Evolutionary conservation across 2,888 invertebrate genomes (phyloP).

Genomic region (Exephanes ischioxanthus): DNA sequence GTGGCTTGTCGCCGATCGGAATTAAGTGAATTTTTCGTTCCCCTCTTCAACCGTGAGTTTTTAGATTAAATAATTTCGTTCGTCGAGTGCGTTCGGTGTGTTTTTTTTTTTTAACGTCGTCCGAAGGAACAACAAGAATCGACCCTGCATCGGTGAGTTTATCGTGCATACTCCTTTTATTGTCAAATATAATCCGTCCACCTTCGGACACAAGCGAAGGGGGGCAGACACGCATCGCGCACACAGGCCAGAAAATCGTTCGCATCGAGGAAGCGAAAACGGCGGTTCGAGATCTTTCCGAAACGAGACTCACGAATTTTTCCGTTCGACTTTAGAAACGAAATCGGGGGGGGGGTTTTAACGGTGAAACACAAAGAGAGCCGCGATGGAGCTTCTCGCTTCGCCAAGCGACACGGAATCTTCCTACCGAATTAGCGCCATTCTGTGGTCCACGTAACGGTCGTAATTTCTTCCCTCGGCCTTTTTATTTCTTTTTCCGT

Average conservation of each 20-base stretch:
- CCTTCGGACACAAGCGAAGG: neutral
- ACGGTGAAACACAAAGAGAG: slow-evolving; percentile 44
- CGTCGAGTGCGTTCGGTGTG: neutral
- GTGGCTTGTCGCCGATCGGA: slow-evolving; percentile 32
- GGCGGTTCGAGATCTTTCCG: neutral
- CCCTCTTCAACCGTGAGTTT: neutral
- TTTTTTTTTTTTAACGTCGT: neutral
- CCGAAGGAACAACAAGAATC: neutral
- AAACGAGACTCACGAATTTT: neutral
- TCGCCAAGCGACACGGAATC: slow-evolving; percentile 37
- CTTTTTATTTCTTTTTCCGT: slow-evolving; percentile 13
- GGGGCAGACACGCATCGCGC: neutral
- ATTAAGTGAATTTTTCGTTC: slow-evolving; percentile 37
- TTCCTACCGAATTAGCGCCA: slow-evolving; percentile 57
- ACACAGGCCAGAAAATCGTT: neutral
- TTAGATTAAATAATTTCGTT: neutral
- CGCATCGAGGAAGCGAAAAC: neutral
- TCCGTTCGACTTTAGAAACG: neutral
- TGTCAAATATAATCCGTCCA: neutral
- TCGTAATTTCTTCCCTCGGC: slow-evolving; percentile 39
- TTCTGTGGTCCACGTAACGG: slow-evolving; percentile 57
- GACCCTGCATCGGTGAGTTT: slow-evolving; percentile 10
- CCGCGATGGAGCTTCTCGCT: slow-evolving; percentile 11
- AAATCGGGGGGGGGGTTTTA: neutral
- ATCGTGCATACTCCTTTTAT: neutral